These are phyloP conservation scores for Drosophila varians DNA, from an alignment of 1,140 invertebrate genomes.

Conservation along the genomic window DNA sequence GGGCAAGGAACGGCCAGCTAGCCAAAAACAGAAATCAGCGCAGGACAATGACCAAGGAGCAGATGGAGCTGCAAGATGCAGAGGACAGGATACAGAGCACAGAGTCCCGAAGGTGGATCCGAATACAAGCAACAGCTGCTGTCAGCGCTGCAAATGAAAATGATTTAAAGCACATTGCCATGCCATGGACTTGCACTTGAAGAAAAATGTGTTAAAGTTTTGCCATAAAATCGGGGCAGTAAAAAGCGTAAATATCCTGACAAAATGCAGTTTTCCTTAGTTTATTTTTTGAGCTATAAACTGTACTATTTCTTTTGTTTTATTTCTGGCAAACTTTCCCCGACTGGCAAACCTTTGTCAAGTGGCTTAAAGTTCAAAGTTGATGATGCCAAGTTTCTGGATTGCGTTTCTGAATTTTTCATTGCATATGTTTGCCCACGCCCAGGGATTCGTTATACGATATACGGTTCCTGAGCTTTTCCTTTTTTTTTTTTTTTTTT, in stretches of 20 bases:
- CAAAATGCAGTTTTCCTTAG: too few relatives aligned
- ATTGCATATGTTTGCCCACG: conserved; percentile 30
- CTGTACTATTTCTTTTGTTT: neutral
- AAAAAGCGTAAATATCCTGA: too few relatives aligned
- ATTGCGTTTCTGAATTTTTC: conserved; percentile 47
- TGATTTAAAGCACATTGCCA: conserved; percentile 75
- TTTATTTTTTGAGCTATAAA: too few relatives aligned
- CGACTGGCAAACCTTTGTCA: conserved; percentile 15
- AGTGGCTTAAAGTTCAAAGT: conserved; percentile 54
- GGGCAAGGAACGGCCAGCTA: conserved; percentile 25
- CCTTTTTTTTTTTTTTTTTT: neutral
- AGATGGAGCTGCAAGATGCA: neutral
- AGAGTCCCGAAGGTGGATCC: conserved; percentile 15
- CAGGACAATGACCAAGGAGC: conserved; percentile 73
- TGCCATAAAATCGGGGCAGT: too few relatives aligned
- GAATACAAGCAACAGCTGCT: conserved; percentile 57
- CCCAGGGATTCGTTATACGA: too few relatives aligned
- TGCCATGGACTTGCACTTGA: neutral
- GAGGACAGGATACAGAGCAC: conserved; percentile 8
- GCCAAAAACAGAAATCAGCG: conserved; percentile 69
- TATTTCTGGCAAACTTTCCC: conserved; percentile 28
- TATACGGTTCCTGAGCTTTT: neutral
- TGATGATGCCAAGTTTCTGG: conserved; percentile 6
- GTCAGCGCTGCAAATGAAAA: conserved; percentile 72
- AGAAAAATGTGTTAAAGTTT: too few relatives aligned